phyloP scores from a whole-genome alignment of 2,797 vertebrate genomes.

The Peromyscus melanophrys region DNA sequence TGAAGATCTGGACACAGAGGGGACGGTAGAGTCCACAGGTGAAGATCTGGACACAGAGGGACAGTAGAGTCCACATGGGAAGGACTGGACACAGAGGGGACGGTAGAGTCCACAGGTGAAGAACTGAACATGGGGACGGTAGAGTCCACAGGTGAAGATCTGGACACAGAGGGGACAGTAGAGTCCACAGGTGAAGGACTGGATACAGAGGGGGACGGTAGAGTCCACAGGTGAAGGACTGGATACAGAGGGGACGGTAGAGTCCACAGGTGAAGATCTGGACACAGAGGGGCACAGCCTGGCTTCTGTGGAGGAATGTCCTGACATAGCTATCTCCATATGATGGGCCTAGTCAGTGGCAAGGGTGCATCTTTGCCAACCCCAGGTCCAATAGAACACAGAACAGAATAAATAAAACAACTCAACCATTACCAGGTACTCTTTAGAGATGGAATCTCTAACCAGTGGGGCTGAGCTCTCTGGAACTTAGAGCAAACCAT shows the following conservation, averaged over 20 bases:
- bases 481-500: constrained; percentile 54
- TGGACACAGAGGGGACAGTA: not conserved
- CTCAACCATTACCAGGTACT: constrained; percentile 71
- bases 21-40: not conserved
- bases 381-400: constrained; percentile 47
- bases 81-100: no score
- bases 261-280: not conserved
- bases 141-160: no score
- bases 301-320: constrained; percentile 15
- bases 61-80: no score
- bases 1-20: no score
- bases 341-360: constrained; percentile 39
- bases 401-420: constrained; percentile 77
- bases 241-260: not conserved
- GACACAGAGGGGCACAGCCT: constrained; percentile 21
- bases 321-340: constrained; percentile 34
- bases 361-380: constrained; percentile 66
- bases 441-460: constrained; percentile 65
- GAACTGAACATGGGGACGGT: no score
- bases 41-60: no score
- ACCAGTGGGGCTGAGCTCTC: constrained; percentile 65
- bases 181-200: no score
- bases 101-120: not conserved
- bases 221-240: no score
- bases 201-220: no score